A percentile compares a stretch with the other conserved stretches of the same genome.
Evolutionary conservation across 2,797 vertebrate genomes (phyloP).

Genomic region (Micrastur ruficollis): DNA sequence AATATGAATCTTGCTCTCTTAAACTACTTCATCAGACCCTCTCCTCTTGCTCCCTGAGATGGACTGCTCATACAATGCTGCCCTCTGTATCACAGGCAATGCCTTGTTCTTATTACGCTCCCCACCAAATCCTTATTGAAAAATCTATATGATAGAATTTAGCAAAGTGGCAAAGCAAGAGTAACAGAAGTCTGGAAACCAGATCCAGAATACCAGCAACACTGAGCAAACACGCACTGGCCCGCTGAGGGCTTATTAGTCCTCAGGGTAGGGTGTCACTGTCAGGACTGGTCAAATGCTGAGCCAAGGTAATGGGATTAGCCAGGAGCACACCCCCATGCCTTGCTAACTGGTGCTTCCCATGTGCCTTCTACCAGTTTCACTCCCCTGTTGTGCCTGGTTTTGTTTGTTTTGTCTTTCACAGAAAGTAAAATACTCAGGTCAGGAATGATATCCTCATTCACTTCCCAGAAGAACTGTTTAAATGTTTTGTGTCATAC

Average conservation of each 20-base stretch:
- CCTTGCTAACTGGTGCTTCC: background rate
- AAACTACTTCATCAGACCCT: background rate
- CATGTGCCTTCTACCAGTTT: background rate
- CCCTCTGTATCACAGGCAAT: background rate
- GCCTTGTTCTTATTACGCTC: background rate
- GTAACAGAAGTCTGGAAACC: background rate
- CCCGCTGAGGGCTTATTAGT: background rate
- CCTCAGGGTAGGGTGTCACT: background rate
- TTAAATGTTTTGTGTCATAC: background rate
- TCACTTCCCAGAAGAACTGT: background rate
- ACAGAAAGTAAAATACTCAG: background rate
- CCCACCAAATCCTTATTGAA: background rate
- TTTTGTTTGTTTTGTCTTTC: background rate
- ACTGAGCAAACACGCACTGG: accelerated
- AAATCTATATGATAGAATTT: background rate
- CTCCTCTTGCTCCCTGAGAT: background rate
- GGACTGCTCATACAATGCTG: background rate
- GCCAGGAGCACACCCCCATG: background rate
- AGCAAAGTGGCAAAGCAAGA: background rate
- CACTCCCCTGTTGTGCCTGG: accelerated
- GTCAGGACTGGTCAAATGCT: background rate
- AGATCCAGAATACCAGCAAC: background rate
- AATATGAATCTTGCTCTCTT: background rate
- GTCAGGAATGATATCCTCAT: background rate
- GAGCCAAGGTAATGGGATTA: background rate